Percentiles rank a stretch among this genome's conserved stretches.
phyloP scores from a whole-genome alignment of 1,140 invertebrate genomes.

The Harpegnathos saltator region DNA sequence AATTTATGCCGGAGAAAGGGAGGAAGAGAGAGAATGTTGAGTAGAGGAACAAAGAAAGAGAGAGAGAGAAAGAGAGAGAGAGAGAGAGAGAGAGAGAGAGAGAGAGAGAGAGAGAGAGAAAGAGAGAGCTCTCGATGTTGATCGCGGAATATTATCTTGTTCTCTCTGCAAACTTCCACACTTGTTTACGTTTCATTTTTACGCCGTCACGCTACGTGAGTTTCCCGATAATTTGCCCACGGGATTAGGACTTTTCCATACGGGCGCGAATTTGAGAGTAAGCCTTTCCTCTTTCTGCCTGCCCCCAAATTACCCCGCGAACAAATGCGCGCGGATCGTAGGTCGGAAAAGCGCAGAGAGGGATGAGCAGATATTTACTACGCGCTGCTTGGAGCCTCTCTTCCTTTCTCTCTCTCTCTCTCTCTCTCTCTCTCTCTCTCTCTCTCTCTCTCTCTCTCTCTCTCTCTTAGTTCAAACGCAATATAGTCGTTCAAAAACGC shows the following conservation, averaged over 20 bases:
- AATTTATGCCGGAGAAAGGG: not conserved
- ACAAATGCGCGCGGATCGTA: no score
- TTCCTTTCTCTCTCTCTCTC: no score
- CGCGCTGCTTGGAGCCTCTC: not conserved
- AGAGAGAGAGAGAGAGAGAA: no score
- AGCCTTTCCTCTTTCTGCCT: not conserved
- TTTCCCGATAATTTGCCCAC: not conserved
- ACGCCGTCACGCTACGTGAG: not conserved
- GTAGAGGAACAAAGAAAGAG: no score
- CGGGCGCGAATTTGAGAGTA: not conserved
- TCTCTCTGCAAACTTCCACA: not conserved
- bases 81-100: no score
- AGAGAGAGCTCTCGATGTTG: not conserved
- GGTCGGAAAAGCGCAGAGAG: not conserved
- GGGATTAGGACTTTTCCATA: not conserved
- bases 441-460: no score
- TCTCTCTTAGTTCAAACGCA: no score
- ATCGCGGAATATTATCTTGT: conserved; percentile 3
- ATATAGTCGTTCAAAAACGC: no score
- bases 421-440: no score
- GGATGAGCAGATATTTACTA: not conserved
- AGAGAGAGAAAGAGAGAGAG: not conserved
- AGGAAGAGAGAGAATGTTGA: no score
- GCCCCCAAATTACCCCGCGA: no score
- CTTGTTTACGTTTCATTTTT: not conserved